Evolutionary conservation across 2,113 vertebrate genomes (phyloP).

Genomic region (Brachyhypopomus occidentalis): DNA sequence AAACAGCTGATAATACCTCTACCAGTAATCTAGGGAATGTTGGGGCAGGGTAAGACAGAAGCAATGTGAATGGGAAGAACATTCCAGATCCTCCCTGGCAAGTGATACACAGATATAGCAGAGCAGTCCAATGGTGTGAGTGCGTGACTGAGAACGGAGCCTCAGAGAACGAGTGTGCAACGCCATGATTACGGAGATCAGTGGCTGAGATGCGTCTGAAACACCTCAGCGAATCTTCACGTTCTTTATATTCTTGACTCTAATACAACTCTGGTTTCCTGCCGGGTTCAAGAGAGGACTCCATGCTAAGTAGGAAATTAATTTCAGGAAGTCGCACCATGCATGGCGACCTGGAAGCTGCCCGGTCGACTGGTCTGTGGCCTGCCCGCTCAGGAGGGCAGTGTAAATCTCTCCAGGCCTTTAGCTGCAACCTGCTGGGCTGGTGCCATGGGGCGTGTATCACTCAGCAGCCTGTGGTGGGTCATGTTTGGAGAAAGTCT

Average conservation of each 20-base stretch:
- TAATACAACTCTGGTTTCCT: neutral
- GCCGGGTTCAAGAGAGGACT: slow-evolving; percentile 38
- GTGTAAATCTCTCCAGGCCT: slow-evolving; percentile 30
- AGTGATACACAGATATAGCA: too few species aligned
- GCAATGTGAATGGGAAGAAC: neutral
- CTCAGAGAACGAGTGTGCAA: too few species aligned
- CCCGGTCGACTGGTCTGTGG: slow-evolving; percentile 12
- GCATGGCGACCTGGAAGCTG: slow-evolving; percentile 11
- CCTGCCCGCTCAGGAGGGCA: slow-evolving; percentile 37
- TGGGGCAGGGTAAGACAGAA: neutral
- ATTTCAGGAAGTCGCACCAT: slow-evolving; percentile 30
- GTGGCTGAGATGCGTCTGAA: neutral
- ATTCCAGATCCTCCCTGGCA: too few species aligned
- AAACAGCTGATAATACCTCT: neutral
- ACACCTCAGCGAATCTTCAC: neutral
- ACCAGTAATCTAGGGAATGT: neutral
- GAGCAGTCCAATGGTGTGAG: too few species aligned
- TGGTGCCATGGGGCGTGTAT: slow-evolving; percentile 16
- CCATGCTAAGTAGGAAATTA: slow-evolving; percentile 53
- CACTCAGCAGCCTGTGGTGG: slow-evolving; percentile 32
- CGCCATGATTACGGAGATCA: neutral
- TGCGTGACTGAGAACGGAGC: too few species aligned
- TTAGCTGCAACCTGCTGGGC: slow-evolving; percentile 22
- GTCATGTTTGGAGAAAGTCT: slow-evolving; percentile 39
- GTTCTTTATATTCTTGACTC: slow-evolving; percentile 28